phyloP scores from a whole-genome alignment of 2,113 vertebrate species.

The Vidua chalybeata region DNA sequence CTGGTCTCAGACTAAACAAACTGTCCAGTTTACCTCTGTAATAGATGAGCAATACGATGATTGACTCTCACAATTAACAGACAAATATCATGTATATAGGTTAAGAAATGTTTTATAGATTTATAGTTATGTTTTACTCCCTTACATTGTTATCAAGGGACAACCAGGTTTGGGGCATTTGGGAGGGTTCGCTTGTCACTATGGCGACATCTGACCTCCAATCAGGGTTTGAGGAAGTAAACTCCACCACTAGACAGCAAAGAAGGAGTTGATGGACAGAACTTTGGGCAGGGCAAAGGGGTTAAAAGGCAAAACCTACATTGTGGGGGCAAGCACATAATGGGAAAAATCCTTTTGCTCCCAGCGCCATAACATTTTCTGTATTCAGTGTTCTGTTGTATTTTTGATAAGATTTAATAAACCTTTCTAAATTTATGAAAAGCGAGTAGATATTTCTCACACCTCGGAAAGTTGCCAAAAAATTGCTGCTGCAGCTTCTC shows the following conservation, averaged over 20 bases:
- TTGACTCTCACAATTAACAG: not conserved
- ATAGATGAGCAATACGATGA: not conserved
- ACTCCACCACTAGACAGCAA: not conserved
- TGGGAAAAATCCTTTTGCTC: not conserved
- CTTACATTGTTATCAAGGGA: not conserved
- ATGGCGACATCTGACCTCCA: not conserved
- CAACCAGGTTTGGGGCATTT: not conserved
- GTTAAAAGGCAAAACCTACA: not conserved
- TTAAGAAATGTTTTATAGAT: not conserved
- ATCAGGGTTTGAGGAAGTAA: not conserved
- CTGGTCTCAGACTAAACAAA: not conserved
- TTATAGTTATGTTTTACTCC: not conserved
- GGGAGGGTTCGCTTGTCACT: not conserved
- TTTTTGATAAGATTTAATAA: not conserved
- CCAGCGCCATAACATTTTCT: not conserved
- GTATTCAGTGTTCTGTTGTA: not conserved
- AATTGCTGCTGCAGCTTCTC: not conserved
- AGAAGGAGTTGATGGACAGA: not conserved
- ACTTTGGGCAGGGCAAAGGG: not conserved
- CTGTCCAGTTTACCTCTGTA: not conserved
- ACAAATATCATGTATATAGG: not conserved
- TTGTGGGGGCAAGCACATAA: not conserved
- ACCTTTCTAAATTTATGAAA: not conserved
- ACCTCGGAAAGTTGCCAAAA: fast-evolving
- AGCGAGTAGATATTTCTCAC: not conserved